These are phyloP conservation scores for Siderastrea siderea DNA, from an alignment of 92 coral and sea anemone species.

Conservation along the genomic window DNA sequence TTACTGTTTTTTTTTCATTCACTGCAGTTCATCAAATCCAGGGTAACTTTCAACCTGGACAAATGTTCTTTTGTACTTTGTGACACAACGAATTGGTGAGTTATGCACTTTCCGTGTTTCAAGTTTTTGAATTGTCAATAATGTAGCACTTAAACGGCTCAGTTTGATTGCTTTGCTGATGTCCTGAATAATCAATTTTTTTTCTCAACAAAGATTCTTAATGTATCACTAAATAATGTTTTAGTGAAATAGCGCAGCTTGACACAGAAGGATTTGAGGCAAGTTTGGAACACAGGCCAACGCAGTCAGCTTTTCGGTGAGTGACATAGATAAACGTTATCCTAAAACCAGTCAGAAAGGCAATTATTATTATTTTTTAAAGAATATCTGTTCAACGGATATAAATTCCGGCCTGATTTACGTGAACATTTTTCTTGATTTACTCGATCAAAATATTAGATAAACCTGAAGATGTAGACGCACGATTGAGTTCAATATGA, in stretches of 20 bases:
- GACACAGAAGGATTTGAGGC: conserved; percentile 77
- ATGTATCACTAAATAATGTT: background rate
- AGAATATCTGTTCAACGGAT: too few relatives aligned
- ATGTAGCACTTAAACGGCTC: background rate
- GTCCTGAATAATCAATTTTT: background rate
- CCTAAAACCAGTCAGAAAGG: too few relatives aligned
- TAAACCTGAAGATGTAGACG: too few relatives aligned
- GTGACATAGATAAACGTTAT: background rate
- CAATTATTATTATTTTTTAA: too few relatives aligned
- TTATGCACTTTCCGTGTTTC: background rate
- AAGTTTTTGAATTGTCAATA: background rate
- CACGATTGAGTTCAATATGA: too few relatives aligned
- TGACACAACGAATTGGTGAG: conserved; percentile 65
- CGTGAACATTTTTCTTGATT: too few relatives aligned
- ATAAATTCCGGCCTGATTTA: too few relatives aligned
- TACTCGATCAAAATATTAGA: too few relatives aligned
- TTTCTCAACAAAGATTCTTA: background rate
- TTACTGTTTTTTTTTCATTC: background rate
- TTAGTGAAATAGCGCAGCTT: conserved; percentile 74
- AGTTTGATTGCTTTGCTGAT: too few relatives aligned
- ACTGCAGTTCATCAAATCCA: conserved; percentile 63
- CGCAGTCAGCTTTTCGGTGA: conserved; percentile 63
- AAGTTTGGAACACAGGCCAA: conserved; percentile 76
- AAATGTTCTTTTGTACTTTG: conserved; percentile 54
- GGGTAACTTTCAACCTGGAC: conserved; percentile 72